Evolutionary conservation across 2,888 invertebrate species (phyloP).

Genomic region (Thumatha senex): DNA sequence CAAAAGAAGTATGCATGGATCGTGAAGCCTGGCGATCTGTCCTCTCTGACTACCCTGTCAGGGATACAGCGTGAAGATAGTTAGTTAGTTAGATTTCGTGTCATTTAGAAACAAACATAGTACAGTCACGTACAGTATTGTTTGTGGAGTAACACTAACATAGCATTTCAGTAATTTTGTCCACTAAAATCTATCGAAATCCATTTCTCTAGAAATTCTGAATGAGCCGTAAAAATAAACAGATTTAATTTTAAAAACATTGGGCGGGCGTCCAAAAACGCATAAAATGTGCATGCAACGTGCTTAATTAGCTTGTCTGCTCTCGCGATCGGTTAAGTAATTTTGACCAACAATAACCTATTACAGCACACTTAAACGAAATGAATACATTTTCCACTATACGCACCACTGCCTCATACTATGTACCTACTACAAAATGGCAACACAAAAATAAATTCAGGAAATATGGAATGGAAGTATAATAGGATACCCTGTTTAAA

Average conservation of each 20-base stretch:
- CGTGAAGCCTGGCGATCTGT: too few species aligned
- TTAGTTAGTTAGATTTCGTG: too few species aligned
- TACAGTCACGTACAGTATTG: too few species aligned
- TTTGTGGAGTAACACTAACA: too few species aligned
- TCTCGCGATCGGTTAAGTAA: conserved; percentile 39
- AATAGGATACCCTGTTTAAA: background rate
- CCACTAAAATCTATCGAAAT: too few species aligned
- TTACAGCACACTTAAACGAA: conserved; percentile 31
- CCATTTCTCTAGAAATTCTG: too few species aligned
- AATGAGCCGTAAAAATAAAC: too few species aligned
- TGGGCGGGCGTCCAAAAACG: background rate
- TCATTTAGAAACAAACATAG: too few species aligned
- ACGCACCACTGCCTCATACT: conserved; percentile 33
- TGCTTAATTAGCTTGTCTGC: conserved; percentile 7
- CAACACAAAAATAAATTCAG: conserved; percentile 28
- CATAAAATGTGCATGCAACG: conserved; percentile 4
- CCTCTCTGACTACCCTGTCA: too few species aligned
- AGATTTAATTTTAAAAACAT: background rate
- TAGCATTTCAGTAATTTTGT: too few species aligned
- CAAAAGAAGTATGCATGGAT: too few species aligned
- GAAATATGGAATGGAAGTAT: background rate
- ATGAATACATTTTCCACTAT: conserved; percentile 42
- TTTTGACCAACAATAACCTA: conserved; percentile 39
- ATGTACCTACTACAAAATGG: conserved; percentile 9
- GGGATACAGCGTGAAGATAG: too few species aligned